Percentiles rank a stretch among this genome's conserved stretches.
Evolutionary conservation across 2,888 invertebrate genomes (phyloP).

Genomic region (Ormia ochracea): DNA sequence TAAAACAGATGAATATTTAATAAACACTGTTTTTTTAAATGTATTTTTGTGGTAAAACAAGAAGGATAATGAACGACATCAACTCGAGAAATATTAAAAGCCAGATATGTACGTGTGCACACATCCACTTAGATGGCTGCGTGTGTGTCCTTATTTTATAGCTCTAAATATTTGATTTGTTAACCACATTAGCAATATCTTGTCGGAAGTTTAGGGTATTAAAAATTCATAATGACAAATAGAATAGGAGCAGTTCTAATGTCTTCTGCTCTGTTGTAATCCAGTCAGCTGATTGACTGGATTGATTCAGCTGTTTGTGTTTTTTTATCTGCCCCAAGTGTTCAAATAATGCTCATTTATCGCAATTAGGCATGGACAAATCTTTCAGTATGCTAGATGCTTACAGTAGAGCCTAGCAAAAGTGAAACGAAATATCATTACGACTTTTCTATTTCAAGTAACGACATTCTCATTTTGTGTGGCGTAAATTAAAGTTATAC

Average conservation of each 20-base stretch:
- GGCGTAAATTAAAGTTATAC: too few species aligned
- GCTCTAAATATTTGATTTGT: background rate
- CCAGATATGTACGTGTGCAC: background rate
- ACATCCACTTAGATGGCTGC: background rate
- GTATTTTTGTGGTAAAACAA: background rate
- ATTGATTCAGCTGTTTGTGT: background rate
- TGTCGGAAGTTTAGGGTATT: constrained; percentile 22
- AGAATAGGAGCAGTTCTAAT: background rate
- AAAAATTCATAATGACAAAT: constrained; percentile 47
- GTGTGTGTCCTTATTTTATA: background rate
- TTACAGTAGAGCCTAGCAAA: too few species aligned
- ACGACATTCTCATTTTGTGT: too few species aligned
- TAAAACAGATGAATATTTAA: constrained; percentile 34
- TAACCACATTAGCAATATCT: constrained; percentile 35
- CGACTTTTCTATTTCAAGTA: too few species aligned
- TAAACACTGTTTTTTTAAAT: background rate
- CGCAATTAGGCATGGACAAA: too few species aligned
- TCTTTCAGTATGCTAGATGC: too few species aligned
- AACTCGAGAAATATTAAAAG: background rate
- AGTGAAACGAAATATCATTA: too few species aligned
- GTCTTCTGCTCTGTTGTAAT: background rate
- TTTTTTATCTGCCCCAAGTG: too few species aligned
- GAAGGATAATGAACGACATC: background rate
- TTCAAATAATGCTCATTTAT: too few species aligned
- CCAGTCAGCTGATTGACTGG: background rate